Conservation (phyloP, 1,140 invertebrate species). For the Aphaenogaster floridana region DNA sequence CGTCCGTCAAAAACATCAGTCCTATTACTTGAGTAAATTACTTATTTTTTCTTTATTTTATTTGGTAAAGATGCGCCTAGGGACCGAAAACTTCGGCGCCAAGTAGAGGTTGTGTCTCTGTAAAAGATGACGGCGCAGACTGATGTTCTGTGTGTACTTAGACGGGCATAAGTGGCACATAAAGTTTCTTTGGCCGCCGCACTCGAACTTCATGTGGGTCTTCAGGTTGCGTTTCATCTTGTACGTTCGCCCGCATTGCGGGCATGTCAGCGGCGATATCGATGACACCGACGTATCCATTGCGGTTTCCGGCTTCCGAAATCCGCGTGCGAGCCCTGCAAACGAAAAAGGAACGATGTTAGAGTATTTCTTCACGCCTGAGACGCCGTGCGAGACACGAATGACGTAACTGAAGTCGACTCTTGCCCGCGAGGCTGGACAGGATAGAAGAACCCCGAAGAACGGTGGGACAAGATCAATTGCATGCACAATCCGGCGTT, state of each 20-base stretch:
- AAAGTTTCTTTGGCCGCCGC: constrained; percentile 74
- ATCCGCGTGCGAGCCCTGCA: constrained; percentile 44
- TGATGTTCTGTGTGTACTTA: constrained; percentile 77
- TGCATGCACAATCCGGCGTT: constrained; percentile 11
- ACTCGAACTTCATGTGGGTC: constrained; percentile 78
- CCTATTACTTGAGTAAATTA: neutral
- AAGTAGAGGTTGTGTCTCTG: constrained; percentile 76
- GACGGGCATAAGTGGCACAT: constrained; percentile 77
- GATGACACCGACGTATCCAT: neutral
- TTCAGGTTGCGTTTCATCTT: constrained; percentile 83
- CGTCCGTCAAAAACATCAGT: neutral
- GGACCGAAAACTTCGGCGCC: constrained; percentile 74
- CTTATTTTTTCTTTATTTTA: neutral
- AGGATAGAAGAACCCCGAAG: constrained; percentile 11
- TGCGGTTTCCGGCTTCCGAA: neutral
- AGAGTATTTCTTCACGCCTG: constrained; percentile 26
- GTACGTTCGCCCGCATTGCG: constrained; percentile 86
- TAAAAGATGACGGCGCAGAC: constrained; percentile 76
- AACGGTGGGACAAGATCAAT: constrained; percentile 18
- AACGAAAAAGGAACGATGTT: constrained; percentile 64
- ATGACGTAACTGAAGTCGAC: neutral
- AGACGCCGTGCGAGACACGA: neutral
- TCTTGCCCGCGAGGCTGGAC: constrained; percentile 4
- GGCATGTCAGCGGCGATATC: constrained; percentile 75
- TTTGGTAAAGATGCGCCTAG: constrained; percentile 63